phyloP scores from a whole-genome alignment of 2,888 invertebrate genomes.

The Cheilosia impressa region DNA sequence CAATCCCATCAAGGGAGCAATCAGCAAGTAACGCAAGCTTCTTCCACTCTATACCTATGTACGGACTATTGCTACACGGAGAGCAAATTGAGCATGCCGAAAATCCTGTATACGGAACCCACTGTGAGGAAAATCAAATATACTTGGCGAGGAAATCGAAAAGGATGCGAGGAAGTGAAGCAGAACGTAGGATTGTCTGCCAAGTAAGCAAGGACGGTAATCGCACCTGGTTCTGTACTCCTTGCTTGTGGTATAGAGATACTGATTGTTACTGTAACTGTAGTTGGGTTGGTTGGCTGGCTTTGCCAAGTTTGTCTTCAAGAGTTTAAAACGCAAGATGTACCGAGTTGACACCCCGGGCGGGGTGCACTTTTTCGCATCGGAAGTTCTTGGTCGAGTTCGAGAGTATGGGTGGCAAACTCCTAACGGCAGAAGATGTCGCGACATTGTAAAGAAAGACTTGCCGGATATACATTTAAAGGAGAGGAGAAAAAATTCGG shows the following conservation, averaged over 20 bases:
- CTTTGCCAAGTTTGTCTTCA: slow-evolving; percentile 65
- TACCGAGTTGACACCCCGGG: slow-evolving; percentile 69
- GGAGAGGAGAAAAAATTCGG: slow-evolving; percentile 26
- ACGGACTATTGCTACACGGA: slow-evolving; percentile 27
- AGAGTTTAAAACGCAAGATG: slow-evolving; percentile 59
- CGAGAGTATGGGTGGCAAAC: slow-evolving; percentile 54
- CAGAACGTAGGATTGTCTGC: slow-evolving; percentile 38
- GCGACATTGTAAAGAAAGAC: slow-evolving; percentile 36
- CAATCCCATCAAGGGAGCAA: slow-evolving; percentile 75
- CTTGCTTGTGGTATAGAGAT: slow-evolving; percentile 36
- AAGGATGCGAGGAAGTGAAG: slow-evolving; percentile 40
- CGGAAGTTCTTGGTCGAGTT: slow-evolving; percentile 47
- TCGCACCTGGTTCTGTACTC: slow-evolving; percentile 66
- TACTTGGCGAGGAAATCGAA: slow-evolving; percentile 62
- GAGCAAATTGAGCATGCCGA: slow-evolving; percentile 72
- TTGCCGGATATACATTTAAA: slow-evolving; percentile 3
- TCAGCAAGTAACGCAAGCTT: slow-evolving; percentile 67
- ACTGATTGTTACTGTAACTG: background rate
- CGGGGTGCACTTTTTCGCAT: slow-evolving; percentile 54
- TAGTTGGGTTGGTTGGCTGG: slow-evolving; percentile 33
- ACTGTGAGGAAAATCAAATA: slow-evolving; percentile 59
- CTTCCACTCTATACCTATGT: slow-evolving; percentile 23
- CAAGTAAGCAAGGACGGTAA: slow-evolving; percentile 28
- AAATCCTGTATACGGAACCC: slow-evolving; percentile 62
- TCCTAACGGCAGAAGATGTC: slow-evolving; percentile 19